These are phyloP conservation scores for Myodes glareolus DNA, from an alignment of 2,113 vertebrate species.

Conservation along the genomic window DNA sequence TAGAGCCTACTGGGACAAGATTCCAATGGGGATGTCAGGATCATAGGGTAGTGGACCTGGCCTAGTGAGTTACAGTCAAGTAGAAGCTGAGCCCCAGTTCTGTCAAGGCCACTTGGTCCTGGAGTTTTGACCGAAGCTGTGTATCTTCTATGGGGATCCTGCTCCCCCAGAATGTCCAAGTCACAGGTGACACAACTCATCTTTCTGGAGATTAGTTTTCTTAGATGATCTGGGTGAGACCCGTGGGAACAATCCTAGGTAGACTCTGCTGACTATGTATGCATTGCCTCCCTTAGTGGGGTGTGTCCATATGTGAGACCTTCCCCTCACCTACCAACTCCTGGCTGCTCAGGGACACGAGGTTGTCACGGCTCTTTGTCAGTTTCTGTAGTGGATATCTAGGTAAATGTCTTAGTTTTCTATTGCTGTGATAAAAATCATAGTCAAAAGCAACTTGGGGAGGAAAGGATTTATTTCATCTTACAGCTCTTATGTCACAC, in stretches of 20 bases:
- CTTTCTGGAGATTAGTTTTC: background rate
- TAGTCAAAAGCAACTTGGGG: background rate
- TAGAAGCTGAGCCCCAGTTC: background rate
- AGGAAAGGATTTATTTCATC: background rate
- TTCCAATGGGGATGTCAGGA: background rate
- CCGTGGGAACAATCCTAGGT: background rate
- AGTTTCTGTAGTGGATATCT: background rate
- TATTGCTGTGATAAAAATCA: background rate
- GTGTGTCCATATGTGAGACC: background rate
- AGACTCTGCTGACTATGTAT: background rate
- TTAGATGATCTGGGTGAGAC: background rate
- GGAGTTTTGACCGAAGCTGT: background rate
- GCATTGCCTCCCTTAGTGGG: background rate
- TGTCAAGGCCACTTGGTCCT: fast-evolving
- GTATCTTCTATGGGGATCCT: background rate
- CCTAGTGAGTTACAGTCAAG: fast-evolving
- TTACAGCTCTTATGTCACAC: background rate
- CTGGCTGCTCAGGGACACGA: background rate
- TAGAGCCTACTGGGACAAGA: background rate
- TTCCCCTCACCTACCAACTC: background rate
- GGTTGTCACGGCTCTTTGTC: background rate
- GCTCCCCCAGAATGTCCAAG: background rate
- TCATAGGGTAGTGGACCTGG: background rate
- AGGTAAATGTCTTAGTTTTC: background rate
- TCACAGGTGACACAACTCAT: no score